Conservation (phyloP, 2,113 vertebrate species). For the Xenotilapia longispinis region DNA sequence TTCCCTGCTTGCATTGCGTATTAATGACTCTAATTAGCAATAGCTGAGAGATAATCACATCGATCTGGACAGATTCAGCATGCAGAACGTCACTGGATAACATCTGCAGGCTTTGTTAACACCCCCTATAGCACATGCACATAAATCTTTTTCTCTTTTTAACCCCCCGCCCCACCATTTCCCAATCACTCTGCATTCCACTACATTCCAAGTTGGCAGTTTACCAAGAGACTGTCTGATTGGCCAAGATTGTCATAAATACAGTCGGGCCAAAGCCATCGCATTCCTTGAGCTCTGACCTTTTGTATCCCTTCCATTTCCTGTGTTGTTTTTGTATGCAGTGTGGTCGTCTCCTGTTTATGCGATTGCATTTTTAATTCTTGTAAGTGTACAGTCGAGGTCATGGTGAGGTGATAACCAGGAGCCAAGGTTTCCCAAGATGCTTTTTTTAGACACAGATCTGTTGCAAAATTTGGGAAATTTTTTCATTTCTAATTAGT, state of each 20-base stretch:
- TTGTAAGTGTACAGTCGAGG: background rate
- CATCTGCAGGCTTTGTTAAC: constrained; percentile 38
- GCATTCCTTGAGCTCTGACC: constrained; percentile 79
- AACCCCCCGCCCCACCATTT: background rate
- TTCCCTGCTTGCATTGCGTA: constrained; percentile 42
- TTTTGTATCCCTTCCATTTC: constrained; percentile 79
- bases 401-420: background rate
- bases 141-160: background rate
- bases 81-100: constrained; percentile 29
- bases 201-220: constrained; percentile 64
- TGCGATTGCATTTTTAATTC: constrained; percentile 6
- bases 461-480: background rate
- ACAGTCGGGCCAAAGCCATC: constrained; percentile 48
- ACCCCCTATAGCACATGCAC: background rate
- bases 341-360: background rate
- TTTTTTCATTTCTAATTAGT: background rate
- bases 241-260: constrained; percentile 68
- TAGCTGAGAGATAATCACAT: constrained; percentile 57
- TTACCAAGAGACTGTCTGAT: constrained; percentile 60
- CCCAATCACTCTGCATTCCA: background rate
- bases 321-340: constrained; percentile 45
- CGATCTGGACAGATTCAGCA: constrained; percentile 48
- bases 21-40: constrained; percentile 65
- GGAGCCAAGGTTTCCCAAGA: background rate
- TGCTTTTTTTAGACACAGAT: background rate